Evolutionary conservation across 2,797 vertebrate species (phyloP).

Genomic region (Myripristis murdjan): DNA sequence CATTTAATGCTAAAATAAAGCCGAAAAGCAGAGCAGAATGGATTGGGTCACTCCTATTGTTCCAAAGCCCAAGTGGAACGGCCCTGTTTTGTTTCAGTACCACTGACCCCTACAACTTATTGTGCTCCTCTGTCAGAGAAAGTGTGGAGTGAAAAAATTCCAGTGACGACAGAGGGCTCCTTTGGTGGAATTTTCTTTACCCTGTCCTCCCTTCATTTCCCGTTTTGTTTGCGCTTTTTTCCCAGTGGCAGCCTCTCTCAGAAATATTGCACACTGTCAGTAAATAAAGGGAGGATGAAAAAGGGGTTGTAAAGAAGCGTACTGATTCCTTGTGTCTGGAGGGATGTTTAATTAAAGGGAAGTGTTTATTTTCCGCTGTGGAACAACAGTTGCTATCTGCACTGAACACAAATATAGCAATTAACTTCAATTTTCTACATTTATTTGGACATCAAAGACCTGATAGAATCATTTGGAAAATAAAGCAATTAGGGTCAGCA

Average conservation of each 20-base stretch:
- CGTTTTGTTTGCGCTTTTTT: constrained; percentile 78
- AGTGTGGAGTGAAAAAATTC: constrained; percentile 85
- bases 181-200: constrained; percentile 64
- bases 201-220: constrained; percentile 68
- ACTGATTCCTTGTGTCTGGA: constrained; percentile 72
- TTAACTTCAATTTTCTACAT: constrained; percentile 88
- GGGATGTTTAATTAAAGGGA: constrained; percentile 83
- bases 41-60: constrained; percentile 91
- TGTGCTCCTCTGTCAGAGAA: constrained; percentile 91
- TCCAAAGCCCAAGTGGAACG: constrained; percentile 88
- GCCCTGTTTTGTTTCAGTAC: constrained; percentile 90
- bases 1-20: constrained; percentile 92
- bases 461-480: constrained; percentile 85
- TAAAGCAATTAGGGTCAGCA: constrained; percentile 86
- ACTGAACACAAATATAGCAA: constrained; percentile 87
- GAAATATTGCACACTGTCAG: constrained; percentile 62
- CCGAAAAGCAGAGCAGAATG: constrained; percentile 88
- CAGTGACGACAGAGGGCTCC: constrained; percentile 75
- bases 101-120: constrained; percentile 93
- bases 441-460: constrained; percentile 88
- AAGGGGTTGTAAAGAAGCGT: constrained; percentile 73
- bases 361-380: constrained; percentile 77
- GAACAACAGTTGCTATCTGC: constrained; percentile 81
- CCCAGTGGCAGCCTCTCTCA: constrained; percentile 70
- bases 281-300: constrained; percentile 82